Conservation (phyloP, 2,797 vertebrate genomes). For the Merluccius polli region DNA sequence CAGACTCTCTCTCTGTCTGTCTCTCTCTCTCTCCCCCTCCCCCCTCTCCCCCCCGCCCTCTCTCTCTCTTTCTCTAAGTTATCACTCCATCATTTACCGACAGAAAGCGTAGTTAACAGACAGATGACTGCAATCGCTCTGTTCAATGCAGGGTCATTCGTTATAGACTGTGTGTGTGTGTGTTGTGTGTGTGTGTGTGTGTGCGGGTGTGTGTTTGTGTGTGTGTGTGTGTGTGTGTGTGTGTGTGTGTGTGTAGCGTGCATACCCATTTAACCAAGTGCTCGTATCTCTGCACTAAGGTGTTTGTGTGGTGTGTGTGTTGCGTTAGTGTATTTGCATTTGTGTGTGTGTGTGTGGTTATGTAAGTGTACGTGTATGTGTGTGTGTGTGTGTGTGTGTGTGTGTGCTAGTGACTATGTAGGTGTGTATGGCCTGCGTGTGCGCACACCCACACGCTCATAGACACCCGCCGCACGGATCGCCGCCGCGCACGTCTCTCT, state of each 20-base stretch:
- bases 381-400: slow-evolving; percentile 9
- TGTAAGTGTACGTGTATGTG: slow-evolving; percentile 17
- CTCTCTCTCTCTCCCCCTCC: slow-evolving; percentile 7
- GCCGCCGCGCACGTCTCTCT: slow-evolving; percentile 10
- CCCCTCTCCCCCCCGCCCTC: slow-evolving; percentile 10
- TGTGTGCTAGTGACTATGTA: too few relatives aligned
- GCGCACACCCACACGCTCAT: too few relatives aligned
- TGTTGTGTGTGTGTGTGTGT: not conserved
- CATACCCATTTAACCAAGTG: not conserved
- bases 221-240: not conserved
- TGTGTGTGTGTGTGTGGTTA: not conserved
- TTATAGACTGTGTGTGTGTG: not conserved
- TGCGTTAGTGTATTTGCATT: too few relatives aligned
- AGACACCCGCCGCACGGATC: slow-evolving; percentile 12
- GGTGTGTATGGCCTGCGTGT: too few relatives aligned
- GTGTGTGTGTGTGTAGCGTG: not conserved
- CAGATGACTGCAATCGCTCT: slow-evolving; percentile 61
- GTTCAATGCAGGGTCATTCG: slow-evolving; percentile 58
- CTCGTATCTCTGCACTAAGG: not conserved
- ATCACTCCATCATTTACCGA: slow-evolving; percentile 49
- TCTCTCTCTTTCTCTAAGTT: slow-evolving; percentile 39
- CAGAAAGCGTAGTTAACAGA: slow-evolving; percentile 62
- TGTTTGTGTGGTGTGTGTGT: not conserved
- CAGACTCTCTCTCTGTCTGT: not conserved
- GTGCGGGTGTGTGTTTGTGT: not conserved